Evolutionary conservation across 2,797 vertebrate species (phyloP).

Genomic region (Galago senegalensis): DNA sequence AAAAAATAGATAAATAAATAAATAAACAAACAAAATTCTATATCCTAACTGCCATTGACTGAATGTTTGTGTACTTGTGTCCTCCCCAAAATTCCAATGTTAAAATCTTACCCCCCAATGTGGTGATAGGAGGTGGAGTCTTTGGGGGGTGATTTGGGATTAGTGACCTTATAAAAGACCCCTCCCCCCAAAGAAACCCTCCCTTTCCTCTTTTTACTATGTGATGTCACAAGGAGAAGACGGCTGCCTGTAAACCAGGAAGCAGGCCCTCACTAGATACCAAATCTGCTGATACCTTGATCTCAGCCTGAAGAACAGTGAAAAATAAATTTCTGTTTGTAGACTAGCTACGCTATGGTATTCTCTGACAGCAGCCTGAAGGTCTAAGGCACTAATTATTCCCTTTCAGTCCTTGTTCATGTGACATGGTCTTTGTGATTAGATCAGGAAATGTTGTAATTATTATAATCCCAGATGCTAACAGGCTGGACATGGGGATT

Average conservation of each 20-base stretch:
- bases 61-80: not conserved
- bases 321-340: constrained; percentile 9
- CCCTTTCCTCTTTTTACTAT: not conserved
- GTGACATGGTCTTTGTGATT: constrained; percentile 39
- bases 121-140: not conserved
- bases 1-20: too few species aligned
- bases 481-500: constrained; percentile 23
- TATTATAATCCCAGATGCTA: constrained; percentile 41
- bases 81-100: not conserved
- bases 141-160: not conserved
- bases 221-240: not conserved
- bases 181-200: not conserved
- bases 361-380: not conserved
- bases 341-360: not conserved
- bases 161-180: not conserved
- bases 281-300: not conserved
- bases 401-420: not conserved
- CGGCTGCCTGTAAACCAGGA: not conserved
- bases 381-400: not conserved
- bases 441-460: constrained; percentile 13
- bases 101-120: not conserved
- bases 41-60: not conserved
- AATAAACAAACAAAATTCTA: not conserved
- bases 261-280: not conserved
- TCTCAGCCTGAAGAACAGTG: not conserved